Evolutionary conservation across 1,140 invertebrate species (phyloP).

Genomic region (Sarcophaga bullata): DNA sequence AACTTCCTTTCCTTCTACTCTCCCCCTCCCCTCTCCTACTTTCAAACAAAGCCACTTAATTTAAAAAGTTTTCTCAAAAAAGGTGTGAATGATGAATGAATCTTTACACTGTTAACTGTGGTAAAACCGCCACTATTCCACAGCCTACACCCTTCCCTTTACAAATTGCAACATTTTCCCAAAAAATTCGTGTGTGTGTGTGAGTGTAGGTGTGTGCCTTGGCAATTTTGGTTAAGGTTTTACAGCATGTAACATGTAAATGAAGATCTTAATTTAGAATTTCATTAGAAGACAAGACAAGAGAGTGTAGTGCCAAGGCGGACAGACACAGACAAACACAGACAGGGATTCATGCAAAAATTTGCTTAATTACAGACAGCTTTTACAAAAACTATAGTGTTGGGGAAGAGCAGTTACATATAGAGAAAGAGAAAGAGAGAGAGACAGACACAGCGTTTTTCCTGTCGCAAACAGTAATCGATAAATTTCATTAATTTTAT

Average conservation of each 20-base stretch:
- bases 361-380: background rate
- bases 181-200: no score
- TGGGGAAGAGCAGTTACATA: no score
- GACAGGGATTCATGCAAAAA: background rate
- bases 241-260: background rate
- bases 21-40: background rate
- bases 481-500: no score
- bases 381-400: background rate
- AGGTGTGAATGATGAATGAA: background rate
- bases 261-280: background rate
- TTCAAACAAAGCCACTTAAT: background rate
- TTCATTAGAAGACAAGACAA: background rate
- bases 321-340: background rate
- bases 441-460: no score
- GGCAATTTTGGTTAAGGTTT: background rate
- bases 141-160: no score
- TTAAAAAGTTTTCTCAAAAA: slow-evolving; percentile 1
- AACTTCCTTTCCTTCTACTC: background rate
- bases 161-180: no score
- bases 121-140: background rate
- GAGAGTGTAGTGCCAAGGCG: no score
- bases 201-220: no score
- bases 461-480: no score
- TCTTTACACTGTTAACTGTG: background rate
- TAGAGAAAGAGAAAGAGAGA: no score